Conservation (phyloP, 2,888 invertebrate genomes). For the Cynaeus angustus region DNA sequence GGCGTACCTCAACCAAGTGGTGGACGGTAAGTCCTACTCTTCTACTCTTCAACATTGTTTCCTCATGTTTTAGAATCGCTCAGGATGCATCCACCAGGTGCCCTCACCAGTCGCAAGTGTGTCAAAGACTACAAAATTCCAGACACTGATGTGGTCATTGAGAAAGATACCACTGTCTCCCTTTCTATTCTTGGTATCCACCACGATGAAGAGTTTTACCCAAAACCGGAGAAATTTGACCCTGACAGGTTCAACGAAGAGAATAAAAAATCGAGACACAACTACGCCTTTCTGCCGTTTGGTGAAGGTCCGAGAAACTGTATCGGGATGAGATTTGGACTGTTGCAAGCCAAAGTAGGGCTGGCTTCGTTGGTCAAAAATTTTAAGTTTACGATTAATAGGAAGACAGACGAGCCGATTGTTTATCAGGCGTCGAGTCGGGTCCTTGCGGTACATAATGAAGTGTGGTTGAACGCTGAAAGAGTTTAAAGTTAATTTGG, state of each 20-base stretch:
- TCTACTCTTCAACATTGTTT: too few relatives aligned
- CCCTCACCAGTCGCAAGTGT: too few relatives aligned
- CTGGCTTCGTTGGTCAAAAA: neutral
- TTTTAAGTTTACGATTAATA: neutral
- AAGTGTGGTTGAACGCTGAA: neutral
- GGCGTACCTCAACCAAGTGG: constrained; percentile 54
- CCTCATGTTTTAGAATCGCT: constrained; percentile 19
- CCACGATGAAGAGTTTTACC: constrained; percentile 65
- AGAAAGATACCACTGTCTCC: constrained; percentile 32
- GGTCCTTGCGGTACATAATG: neutral
- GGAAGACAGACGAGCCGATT: neutral
- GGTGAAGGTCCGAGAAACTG: constrained; percentile 50
- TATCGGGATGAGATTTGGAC: constrained; percentile 36
- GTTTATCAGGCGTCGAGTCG: neutral
- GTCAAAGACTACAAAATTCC: too few relatives aligned
- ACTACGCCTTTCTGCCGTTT: constrained; percentile 58
- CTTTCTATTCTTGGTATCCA: constrained; percentile 66
- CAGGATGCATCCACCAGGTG: constrained; percentile 54
- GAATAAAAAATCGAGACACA: constrained; percentile 56
- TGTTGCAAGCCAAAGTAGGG: neutral
- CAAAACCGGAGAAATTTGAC: constrained; percentile 65
- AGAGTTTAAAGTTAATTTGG: too few relatives aligned
- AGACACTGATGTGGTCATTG: constrained; percentile 14
- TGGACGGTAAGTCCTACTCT: constrained; percentile 53
- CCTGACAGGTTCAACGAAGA: constrained; percentile 64